Evolutionary conservation across 2,888 invertebrate species (phyloP), one percentile per base, ranked within the genome.

Genomic region (Caenorhabditis sp.): DNA sequence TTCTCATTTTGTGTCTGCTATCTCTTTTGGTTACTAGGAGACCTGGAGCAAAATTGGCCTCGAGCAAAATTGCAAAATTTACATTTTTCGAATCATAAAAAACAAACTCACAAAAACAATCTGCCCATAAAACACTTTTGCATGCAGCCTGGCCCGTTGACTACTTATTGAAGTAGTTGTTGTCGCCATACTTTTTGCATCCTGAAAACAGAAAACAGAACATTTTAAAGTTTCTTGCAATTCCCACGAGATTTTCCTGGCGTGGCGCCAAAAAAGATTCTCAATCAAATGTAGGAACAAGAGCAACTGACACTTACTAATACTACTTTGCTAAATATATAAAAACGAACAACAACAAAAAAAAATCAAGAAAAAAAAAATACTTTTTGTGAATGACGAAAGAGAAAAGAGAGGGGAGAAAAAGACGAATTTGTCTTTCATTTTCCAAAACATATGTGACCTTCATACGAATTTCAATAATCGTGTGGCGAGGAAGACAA

Each of bases 71-170:
- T n/a, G n/a, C n/a, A n/a, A n/a, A n/a, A n/a, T n/a, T n/a, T n/a
- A n/a, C n/a, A n/a, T n/a, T n/a, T n/a, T n/a, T n/a, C n/a, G n/a
- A n/a, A n/a, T n/a, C n/a, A n/a, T n/a, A n/a, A n/a, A n/a, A n/a
- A n/a, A n/a, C n/a, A n/a, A 27, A 69, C 74, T 66, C 19, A 74
- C 74, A 50, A 74, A 74, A 53, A 17, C 59, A 43, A 74, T 61
- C 24, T 74, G 74, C n/a, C 53, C 31, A 37, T 74, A 74, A 31
- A 74, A 69, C 0, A 74, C 66, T 19, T 63, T 69, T 0, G 69
- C 63, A 55, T 74, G 74, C 23, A 62, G 27, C 5, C 58, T 4
- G 53, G 53, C 53, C 21, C 43, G 43, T 43, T 43, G 43, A 17
- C 43, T 43, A 43, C 43, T 10, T 43, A 43, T 43, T 12, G 43